Evolutionary conservation across 2,113 vertebrate species (phyloP).

Genomic region (Marcusenius ussheri): DNA sequence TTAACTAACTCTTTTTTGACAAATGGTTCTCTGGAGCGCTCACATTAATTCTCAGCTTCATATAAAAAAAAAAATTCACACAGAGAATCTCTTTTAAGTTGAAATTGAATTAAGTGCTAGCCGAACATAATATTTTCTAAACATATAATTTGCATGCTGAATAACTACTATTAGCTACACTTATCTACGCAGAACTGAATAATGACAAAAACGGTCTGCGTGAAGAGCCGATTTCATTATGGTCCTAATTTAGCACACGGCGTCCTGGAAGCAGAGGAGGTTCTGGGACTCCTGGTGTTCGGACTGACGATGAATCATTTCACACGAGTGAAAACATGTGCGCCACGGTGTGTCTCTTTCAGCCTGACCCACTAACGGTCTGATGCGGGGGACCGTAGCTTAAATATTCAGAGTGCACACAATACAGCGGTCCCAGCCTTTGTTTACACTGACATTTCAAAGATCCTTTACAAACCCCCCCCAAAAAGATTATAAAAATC

Average conservation of each 20-base stretch:
- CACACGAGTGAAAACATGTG: not conserved
- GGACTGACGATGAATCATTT: not conserved
- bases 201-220: not conserved
- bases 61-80: not conserved
- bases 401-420: not conserved
- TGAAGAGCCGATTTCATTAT: not conserved
- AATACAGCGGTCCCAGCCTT: conserved; percentile 3
- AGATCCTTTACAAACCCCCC: conserved; percentile 7
- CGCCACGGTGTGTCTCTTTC: not conserved
- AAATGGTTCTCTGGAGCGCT: not conserved
- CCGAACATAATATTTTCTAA: conserved; percentile 1
- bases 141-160: not conserved
- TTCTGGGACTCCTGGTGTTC: not conserved
- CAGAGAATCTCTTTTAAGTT: not conserved
- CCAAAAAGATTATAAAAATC: conserved; percentile 22
- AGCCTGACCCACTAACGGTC: not conserved
- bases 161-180: not conserved
- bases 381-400: not conserved
- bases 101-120: not conserved
- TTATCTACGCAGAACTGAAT: not conserved
- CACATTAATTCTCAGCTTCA: not conserved
- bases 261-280: not conserved
- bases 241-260: not conserved
- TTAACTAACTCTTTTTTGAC: not conserved
- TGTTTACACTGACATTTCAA: conserved; percentile 14